Evolutionary conservation across 2,888 invertebrate species (phyloP).

Genomic region (Pollenia griseotomentosa): DNA sequence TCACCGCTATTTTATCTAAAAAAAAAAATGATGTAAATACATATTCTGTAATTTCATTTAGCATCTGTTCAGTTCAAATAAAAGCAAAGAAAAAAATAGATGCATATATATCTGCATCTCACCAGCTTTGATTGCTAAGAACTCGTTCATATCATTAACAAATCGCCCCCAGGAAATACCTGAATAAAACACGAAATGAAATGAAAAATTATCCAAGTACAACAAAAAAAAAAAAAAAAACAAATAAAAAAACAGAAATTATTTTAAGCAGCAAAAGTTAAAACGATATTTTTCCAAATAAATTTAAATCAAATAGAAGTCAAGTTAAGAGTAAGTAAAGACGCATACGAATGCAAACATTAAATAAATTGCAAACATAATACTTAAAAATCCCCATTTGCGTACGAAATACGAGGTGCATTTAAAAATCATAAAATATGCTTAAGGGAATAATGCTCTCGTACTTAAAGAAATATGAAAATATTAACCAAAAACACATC

Average conservation of each 20-base stretch:
- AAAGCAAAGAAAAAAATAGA: neutral
- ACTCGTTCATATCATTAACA: slow-evolving; percentile 44
- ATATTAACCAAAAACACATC: neutral
- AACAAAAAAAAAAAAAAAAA: neutral
- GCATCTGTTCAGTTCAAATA: slow-evolving; percentile 39
- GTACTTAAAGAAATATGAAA: neutral
- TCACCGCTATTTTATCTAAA: neutral
- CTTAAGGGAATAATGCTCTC: slow-evolving; percentile 9
- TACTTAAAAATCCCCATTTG: slow-evolving; percentile 41
- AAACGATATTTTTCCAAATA: slow-evolving; percentile 40
- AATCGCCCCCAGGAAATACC: slow-evolving; percentile 64
- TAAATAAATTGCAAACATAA: slow-evolving; percentile 39
- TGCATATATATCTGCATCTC: neutral
- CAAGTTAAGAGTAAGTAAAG: neutral
- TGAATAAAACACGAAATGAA: slow-evolving; percentile 57
- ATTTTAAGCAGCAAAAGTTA: slow-evolving; percentile 12
- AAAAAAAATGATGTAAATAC: neutral
- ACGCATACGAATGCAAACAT: slow-evolving; percentile 26
- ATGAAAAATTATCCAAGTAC: slow-evolving; percentile 56
- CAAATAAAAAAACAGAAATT: neutral
- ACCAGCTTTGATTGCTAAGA: neutral
- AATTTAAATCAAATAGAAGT: slow-evolving; percentile 27
- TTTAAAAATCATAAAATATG: slow-evolving; percentile 30
- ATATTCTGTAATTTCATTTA: slow-evolving; percentile 19
- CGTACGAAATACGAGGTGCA: slow-evolving; percentile 18